Evolutionary conservation across 2,888 invertebrate species (phyloP).

Genomic region (Sinelater perroti): DNA sequence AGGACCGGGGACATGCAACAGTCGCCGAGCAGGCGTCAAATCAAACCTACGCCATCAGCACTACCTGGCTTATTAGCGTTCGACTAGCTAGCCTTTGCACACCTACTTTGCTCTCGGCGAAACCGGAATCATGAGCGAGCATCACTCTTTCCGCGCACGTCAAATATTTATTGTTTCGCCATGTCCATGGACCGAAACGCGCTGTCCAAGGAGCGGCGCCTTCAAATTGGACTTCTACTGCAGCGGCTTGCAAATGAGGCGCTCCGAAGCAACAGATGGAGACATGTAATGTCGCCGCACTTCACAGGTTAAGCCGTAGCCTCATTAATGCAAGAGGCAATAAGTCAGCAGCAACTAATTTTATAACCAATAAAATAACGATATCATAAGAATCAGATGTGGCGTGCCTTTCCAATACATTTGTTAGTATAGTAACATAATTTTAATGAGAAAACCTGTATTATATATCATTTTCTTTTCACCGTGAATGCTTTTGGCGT

Average conservation of each 20-base stretch:
- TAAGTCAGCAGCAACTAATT: neutral
- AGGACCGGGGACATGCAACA: slow-evolving; percentile 39
- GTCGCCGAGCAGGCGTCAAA: slow-evolving; percentile 41
- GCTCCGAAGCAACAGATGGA: too few species aligned
- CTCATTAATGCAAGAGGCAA: neutral
- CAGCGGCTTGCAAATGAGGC: too few species aligned
- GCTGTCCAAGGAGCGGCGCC: slow-evolving; percentile 3
- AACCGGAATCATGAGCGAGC: slow-evolving; percentile 40
- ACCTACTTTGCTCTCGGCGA: slow-evolving; percentile 33
- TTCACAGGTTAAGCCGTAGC: too few species aligned
- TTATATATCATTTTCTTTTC: too few species aligned
- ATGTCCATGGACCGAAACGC: slow-evolving; percentile 6
- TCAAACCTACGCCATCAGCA: slow-evolving; percentile 42
- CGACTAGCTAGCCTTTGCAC: slow-evolving; percentile 34
- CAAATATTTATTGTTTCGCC: slow-evolving; percentile 28
- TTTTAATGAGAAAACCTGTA: too few species aligned
- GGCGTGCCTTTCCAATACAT: too few species aligned
- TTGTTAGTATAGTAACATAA: too few species aligned
- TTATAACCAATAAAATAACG: neutral
- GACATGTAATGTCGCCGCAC: too few species aligned
- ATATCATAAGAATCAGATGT: too few species aligned
- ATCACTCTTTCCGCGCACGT: slow-evolving; percentile 29
- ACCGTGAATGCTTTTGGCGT: too few species aligned
- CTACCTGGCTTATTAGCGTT: slow-evolving; percentile 43
- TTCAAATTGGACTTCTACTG: neutral